Conservation (phyloP, 2,113 vertebrate genomes). For the Percopsis transmontana region DNA sequence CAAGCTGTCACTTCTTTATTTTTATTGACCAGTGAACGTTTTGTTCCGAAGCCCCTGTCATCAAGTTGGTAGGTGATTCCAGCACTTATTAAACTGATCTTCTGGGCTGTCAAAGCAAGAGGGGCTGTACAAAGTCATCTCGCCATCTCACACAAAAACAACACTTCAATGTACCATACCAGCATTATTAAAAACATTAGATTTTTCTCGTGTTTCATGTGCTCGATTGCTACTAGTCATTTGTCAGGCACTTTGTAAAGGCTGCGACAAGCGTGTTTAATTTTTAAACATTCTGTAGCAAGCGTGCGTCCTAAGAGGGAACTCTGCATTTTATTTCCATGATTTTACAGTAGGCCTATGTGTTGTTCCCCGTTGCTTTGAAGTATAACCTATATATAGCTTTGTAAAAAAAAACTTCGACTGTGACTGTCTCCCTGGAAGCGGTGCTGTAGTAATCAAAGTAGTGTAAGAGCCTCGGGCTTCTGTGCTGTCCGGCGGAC, state of each 20-base stretch:
- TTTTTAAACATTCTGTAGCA: conserved; percentile 61
- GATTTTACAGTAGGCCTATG: too few species aligned
- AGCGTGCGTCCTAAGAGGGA: conserved; percentile 35
- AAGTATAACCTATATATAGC: conserved; percentile 60
- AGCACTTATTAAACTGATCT: conserved; percentile 43
- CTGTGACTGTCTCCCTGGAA: conserved; percentile 19
- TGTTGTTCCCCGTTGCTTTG: conserved; percentile 51
- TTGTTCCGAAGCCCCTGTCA: conserved; percentile 30
- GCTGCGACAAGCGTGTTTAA: conserved; percentile 52
- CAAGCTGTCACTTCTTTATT: conserved; percentile 39
- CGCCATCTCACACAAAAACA: conserved; percentile 37
- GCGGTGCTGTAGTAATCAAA: conserved; percentile 57
- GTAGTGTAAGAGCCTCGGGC: conserved; percentile 42
- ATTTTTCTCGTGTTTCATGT: conserved; percentile 41
- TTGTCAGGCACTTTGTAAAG: conserved; percentile 53
- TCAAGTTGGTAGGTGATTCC: conserved; percentile 25
- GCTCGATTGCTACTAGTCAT: conserved; percentile 43
- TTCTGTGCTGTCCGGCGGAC: conserved; percentile 44
- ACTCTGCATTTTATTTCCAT: conserved; percentile 64
- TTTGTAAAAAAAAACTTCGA: conserved; percentile 5
- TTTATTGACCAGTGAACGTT: conserved; percentile 53
- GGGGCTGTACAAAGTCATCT: conserved; percentile 35
- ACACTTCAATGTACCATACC: conserved; percentile 22
- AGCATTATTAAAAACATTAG: conserved; percentile 40
- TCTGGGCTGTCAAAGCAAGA: conserved; percentile 40